Base-by-base conservation (phyloP, 2,113 vertebrate species). In the Mesoclemmys tuberculata region DNA sequence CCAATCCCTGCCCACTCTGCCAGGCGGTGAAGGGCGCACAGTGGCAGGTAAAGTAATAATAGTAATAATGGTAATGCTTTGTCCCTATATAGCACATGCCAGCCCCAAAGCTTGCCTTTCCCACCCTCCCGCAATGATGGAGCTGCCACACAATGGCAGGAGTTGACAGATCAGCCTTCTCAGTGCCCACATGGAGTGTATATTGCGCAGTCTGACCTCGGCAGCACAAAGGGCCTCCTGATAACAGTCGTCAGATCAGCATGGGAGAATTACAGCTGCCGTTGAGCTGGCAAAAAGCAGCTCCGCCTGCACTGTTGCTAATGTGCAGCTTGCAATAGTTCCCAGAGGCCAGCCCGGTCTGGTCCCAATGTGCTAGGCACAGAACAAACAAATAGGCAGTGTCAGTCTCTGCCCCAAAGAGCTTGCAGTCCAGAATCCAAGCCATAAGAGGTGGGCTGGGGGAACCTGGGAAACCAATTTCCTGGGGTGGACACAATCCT, bases 11-110 rank as follows among this genome's bases (percentile, higher is more conserved):
- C 85, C 85, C 79, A 92, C 81, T 18, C 91, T 71, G 71, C 49
- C 44, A 29, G 58, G 64, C 21, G 5, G 81, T 64, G 79, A 88
- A 58, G 64, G 85, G 71, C 71, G 64, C 71, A 71, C 85, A 79
- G 74, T 13, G 8, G 91, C 74, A 88, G 41, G 35, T 78, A 88
- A 84, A 92, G 88, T 92, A 84, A 84, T 49, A 87, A 92, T 56
- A 88, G 55, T 81, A 92, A 92, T 55, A 68, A 85, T 80, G 88
- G 80, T 79, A 51, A 56, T 71, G 84, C 55, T 92, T 79, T 48
- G 61, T 82, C 71, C 78, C 48, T 84, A 71, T 61, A 83, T 68
- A 54, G 71, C 48, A 54, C 71, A 84, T 79, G 68, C 82, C 55
- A 48, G 29, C 26, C 24, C 54, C 68, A 87, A 55, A 83, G n/a